phyloP scores from a whole-genome alignment of 2,888 invertebrate species.

The Alcis repandata region DNA sequence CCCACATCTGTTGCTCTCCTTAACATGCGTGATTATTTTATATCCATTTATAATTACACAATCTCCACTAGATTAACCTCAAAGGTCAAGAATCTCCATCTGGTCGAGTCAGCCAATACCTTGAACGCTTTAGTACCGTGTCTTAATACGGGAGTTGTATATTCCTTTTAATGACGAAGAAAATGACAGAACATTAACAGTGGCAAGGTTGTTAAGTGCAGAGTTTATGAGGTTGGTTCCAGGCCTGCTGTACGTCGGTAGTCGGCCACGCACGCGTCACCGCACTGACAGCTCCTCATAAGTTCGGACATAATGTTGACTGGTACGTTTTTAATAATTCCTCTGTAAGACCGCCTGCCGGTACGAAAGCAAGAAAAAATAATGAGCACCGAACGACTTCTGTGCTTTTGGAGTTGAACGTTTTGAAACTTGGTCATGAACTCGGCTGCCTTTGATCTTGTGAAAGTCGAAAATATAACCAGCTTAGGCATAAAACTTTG shows the following conservation, averaged over 20 bases:
- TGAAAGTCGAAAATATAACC: slow-evolving; percentile 2
- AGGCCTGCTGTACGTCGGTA: slow-evolving; percentile 68
- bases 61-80: slow-evolving; percentile 62
- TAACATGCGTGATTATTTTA: slow-evolving; percentile 41
- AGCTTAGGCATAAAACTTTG: background rate
- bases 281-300: slow-evolving; percentile 76
- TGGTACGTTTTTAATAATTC: slow-evolving; percentile 73
- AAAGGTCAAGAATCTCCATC: slow-evolving; percentile 53
- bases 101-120: slow-evolving; percentile 36
- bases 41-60: slow-evolving; percentile 54
- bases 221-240: slow-evolving; percentile 47
- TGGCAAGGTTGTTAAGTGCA: slow-evolving; percentile 27
- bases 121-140: slow-evolving; percentile 15
- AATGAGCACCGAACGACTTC: slow-evolving; percentile 57
- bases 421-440: slow-evolving; percentile 20
- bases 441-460: slow-evolving; percentile 23
- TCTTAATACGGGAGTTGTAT: slow-evolving; percentile 12
- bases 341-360: slow-evolving; percentile 57
- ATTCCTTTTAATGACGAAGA: slow-evolving; percentile 13
- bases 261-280: slow-evolving; percentile 69
- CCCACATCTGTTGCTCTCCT: slow-evolving; percentile 34
- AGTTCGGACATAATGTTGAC: slow-evolving; percentile 76
- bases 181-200: slow-evolving; percentile 12
- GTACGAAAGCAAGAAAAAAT: slow-evolving; percentile 43
- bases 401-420: slow-evolving; percentile 33